phyloP scores from a whole-genome alignment of 2,888 invertebrate genomes.

The Abrostola triplasia region DNA sequence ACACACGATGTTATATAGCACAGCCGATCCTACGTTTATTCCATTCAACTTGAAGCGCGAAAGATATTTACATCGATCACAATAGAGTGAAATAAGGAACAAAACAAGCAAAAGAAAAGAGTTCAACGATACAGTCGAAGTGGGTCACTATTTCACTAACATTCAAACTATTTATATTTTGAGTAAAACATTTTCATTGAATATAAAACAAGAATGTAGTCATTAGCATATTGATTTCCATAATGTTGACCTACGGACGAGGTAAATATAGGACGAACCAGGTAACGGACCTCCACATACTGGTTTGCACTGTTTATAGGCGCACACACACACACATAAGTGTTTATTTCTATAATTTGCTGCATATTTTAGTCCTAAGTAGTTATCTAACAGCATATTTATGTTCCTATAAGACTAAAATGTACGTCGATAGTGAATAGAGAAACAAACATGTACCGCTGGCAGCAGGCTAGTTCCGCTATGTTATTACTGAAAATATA shows the following conservation, averaged over 20 bases:
- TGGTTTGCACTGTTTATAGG: background rate
- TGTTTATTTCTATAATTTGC: too few species aligned
- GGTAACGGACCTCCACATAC: background rate
- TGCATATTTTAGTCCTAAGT: background rate
- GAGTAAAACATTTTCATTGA: background rate
- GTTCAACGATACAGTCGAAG: background rate
- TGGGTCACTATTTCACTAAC: background rate
- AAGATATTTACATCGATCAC: too few species aligned
- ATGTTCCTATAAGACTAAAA: background rate
- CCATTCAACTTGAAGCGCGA: too few species aligned
- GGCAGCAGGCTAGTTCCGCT: background rate
- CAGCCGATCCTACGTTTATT: too few species aligned
- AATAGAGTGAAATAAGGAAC: too few species aligned
- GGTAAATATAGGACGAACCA: constrained; percentile 1
- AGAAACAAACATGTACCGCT: background rate
- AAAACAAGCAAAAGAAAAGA: too few species aligned
- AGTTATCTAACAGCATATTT: background rate
- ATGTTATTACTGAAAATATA: too few species aligned
- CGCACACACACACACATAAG: background rate
- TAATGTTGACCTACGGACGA: background rate
- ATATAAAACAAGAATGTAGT: background rate
- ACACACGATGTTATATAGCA: too few species aligned
- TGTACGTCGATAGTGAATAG: background rate
- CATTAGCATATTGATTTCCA: constrained; percentile 5
- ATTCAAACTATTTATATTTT: background rate